Evolutionary conservation across 2,888 invertebrate species (phyloP).

Genomic region (Mayetiola destructor): DNA sequence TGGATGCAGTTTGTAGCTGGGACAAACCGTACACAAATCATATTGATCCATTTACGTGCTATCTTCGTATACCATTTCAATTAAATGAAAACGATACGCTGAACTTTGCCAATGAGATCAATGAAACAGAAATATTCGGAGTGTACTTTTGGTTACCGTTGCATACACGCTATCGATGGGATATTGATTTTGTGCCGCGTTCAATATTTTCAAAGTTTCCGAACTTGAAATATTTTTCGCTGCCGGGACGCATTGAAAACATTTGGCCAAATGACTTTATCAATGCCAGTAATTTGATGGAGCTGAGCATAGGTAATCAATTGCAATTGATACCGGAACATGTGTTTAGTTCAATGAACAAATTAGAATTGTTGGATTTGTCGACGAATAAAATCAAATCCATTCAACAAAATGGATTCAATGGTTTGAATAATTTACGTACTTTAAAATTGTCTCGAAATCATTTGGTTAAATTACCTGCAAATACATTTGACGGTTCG

Average conservation of each 20-base stretch:
- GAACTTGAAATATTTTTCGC: neutral
- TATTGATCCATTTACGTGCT: conserved; percentile 3
- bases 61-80: neutral
- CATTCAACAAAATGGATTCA: conserved; percentile 1
- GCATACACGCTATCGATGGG: neutral
- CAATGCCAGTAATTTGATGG: neutral
- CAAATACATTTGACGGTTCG: neutral
- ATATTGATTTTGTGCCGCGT: neutral
- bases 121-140: neutral
- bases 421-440: neutral
- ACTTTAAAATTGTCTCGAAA: neutral
- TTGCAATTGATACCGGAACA: neutral
- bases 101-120: neutral
- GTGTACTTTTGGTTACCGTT: neutral
- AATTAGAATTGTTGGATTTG: conserved; percentile 1
- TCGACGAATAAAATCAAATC: neutral
- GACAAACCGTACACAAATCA: neutral
- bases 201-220: neutral
- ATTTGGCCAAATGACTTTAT: neutral
- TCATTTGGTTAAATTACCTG: neutral
- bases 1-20: neutral
- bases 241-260: neutral
- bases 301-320: neutral
- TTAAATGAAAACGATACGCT: neutral
- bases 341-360: neutral